phyloP scores from a whole-genome alignment of 2,888 invertebrate genomes.

The Metalampra italica region DNA sequence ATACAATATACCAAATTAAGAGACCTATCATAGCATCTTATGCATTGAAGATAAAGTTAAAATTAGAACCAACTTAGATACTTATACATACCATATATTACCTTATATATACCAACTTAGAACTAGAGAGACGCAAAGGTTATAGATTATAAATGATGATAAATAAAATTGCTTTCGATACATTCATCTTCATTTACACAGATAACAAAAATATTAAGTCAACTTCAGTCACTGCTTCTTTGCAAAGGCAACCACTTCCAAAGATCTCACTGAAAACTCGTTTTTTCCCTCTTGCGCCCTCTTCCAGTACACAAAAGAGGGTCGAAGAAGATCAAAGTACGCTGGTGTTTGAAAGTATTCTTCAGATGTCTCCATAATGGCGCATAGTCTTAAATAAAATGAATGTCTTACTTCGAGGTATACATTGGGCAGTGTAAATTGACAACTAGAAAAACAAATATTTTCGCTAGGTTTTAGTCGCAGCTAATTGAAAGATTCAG shows the following conservation, averaged over 20 bases:
- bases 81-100: too few species aligned
- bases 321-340: background rate
- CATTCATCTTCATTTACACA: too few species aligned
- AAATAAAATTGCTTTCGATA: too few species aligned
- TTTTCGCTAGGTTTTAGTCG: too few species aligned
- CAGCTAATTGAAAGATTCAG: too few species aligned
- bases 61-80: too few species aligned
- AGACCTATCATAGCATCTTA: too few species aligned
- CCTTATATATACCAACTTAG: too few species aligned
- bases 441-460: background rate
- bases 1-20: too few species aligned
- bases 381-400: constrained; percentile 7
- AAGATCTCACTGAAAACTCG: background rate
- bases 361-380: constrained; percentile 6
- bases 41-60: too few species aligned
- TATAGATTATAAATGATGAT: too few species aligned
- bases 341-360: constrained; percentile 3
- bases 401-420: constrained; percentile 1
- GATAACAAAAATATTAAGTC: background rate
- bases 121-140: too few species aligned
- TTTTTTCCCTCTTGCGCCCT: background rate
- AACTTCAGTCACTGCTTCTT: background rate
- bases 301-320: background rate
- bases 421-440: background rate
- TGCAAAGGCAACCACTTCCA: background rate